Percentiles rank a stretch among this genome's conserved stretches.
Evolutionary conservation across 2,113 vertebrate genomes (phyloP).

Genomic region (Rhinopomastus cyanomelas): DNA sequence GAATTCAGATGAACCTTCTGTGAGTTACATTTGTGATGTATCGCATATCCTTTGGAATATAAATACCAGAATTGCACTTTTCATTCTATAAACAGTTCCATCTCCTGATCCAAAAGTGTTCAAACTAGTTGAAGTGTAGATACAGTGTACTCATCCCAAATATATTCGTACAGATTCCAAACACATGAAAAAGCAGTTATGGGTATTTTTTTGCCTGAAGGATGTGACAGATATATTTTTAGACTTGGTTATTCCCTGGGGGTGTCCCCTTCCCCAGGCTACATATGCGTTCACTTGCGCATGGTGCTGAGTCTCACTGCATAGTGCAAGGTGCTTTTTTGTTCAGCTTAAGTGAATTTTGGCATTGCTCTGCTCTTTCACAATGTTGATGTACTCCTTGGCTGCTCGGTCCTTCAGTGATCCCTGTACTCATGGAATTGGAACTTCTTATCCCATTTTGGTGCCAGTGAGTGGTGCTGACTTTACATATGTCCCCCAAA

Average conservation of each 20-base stretch:
- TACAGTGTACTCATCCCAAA: not conserved
- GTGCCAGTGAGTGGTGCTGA: not conserved
- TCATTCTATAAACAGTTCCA: slow-evolving; percentile 8
- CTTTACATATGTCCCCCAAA: not conserved
- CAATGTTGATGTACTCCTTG: not conserved
- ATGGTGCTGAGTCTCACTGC: not conserved
- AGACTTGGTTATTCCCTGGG: not conserved
- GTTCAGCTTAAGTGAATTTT: not conserved
- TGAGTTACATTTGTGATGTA: not conserved
- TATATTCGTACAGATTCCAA: not conserved
- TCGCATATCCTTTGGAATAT: not conserved
- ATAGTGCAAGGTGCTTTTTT: not conserved
- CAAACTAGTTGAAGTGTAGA: not conserved
- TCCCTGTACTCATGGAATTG: not conserved
- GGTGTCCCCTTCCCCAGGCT: not conserved
- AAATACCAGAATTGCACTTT: slow-evolving; percentile 29
- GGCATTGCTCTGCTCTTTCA: not conserved
- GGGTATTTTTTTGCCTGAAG: not conserved
- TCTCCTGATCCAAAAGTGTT: not conserved
- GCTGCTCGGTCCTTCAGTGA: not conserved
- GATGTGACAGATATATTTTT: not conserved
- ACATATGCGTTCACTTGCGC: not conserved
- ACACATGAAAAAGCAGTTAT: not conserved
- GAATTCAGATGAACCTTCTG: slow-evolving; percentile 34
- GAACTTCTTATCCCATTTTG: not conserved